These are phyloP conservation scores for Meta bourneti DNA, from an alignment of 2,888 invertebrate genomes.

Conservation along the genomic window DNA sequence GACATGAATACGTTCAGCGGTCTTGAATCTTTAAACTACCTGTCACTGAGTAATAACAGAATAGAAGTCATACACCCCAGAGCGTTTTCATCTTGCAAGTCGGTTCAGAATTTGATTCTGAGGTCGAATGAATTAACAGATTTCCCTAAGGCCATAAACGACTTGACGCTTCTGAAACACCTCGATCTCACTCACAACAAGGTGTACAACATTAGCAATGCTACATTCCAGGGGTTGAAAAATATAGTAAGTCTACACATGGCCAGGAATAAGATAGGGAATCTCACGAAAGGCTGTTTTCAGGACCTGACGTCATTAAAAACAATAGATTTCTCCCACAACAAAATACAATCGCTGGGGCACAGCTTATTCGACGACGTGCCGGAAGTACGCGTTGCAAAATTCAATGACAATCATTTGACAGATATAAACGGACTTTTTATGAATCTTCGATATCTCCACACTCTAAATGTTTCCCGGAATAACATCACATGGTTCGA, in stretches of 20 bases:
- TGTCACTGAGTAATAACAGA: slow-evolving; percentile 92
- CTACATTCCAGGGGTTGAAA: slow-evolving; percentile 90
- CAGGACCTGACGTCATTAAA: slow-evolving; percentile 87
- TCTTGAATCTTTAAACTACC: slow-evolving; percentile 90
- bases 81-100: slow-evolving; percentile 94
- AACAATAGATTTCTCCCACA: slow-evolving; percentile 91
- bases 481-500: slow-evolving; percentile 94
- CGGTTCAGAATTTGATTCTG: slow-evolving; percentile 92
- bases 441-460: slow-evolving; percentile 89
- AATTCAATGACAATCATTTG: slow-evolving; percentile 91
- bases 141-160: slow-evolving; percentile 90
- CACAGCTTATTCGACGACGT: slow-evolving; percentile 89
- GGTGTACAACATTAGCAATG: slow-evolving; percentile 89
- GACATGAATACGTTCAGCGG: slow-evolving; percentile 93
- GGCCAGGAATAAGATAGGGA: slow-evolving; percentile 92
- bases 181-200: slow-evolving; percentile 95
- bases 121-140: slow-evolving; percentile 91
- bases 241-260: slow-evolving; percentile 93
- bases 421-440: slow-evolving; percentile 91
- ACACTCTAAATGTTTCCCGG: slow-evolving; percentile 95
- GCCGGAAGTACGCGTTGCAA: slow-evolving; percentile 89
- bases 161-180: slow-evolving; percentile 91
- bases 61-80: slow-evolving; percentile 91
- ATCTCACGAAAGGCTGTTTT: slow-evolving; percentile 89
- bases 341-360: slow-evolving; percentile 90